Evolutionary conservation across 2,113 vertebrate species (phyloP).

Genomic region (Proterorhinus semilunaris): DNA sequence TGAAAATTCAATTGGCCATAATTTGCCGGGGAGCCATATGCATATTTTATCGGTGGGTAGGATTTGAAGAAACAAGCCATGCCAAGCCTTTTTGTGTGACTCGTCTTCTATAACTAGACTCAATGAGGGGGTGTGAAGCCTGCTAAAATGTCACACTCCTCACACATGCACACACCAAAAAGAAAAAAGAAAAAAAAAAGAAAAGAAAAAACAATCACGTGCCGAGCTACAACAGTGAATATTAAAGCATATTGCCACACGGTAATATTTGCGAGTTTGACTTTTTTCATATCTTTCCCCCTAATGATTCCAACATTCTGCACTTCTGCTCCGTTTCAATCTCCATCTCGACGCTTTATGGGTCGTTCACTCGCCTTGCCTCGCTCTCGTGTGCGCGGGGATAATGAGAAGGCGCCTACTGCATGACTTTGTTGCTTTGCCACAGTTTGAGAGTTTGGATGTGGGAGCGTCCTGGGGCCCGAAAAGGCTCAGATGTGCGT

Average conservation of each 20-base stretch:
- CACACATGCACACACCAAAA: conserved; percentile 39
- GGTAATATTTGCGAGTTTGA: conserved; percentile 30
- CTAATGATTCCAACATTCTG: conserved; percentile 63
- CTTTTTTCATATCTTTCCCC: conserved; percentile 54
- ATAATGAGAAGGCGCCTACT: conserved; percentile 70
- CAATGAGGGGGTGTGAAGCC: conserved; percentile 45
- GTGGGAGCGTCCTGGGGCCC: conserved; percentile 48
- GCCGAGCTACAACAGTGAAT: conserved; percentile 36
- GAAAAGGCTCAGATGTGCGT: conserved; percentile 63
- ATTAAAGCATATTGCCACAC: conserved; percentile 27
- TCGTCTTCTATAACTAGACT: conserved; percentile 54
- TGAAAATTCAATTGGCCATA: conserved; percentile 74
- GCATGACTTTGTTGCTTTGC: conserved; percentile 65
- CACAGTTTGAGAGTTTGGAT: conserved; percentile 63
- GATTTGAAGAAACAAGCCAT: conserved; percentile 64
- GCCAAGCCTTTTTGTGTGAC: conserved; percentile 49
- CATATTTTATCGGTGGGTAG: conserved; percentile 70
- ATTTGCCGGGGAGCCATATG: conserved; percentile 70
- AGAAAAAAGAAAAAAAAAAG: too few species aligned
- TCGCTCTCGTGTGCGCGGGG: conserved; percentile 44
- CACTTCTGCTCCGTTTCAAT: conserved; percentile 25
- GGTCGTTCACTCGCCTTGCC: conserved; percentile 55
- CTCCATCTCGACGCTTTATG: conserved; percentile 60
- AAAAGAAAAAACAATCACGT: conserved; percentile 48
- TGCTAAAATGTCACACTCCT: conserved; percentile 50